A percentile compares a stretch with the other conserved stretches of the same genome.
Evolutionary conservation across 2,888 invertebrate genomes (phyloP).

Genomic region (Hoplodrina ambigua): DNA sequence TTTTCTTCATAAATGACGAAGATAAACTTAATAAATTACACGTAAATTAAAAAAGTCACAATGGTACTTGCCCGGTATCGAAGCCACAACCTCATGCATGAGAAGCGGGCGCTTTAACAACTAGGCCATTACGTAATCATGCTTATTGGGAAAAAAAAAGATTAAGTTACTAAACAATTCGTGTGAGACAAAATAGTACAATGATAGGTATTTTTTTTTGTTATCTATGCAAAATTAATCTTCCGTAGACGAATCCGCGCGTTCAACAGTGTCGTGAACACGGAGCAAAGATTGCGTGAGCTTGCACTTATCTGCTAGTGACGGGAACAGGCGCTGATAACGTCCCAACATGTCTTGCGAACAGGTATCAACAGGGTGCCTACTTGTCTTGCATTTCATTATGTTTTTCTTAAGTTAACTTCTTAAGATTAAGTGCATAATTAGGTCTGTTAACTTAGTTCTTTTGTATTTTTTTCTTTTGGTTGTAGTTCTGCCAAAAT

Average conservation of each 20-base stretch:
- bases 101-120: no score
- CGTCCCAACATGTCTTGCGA: slow-evolving; percentile 27
- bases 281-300: slow-evolving; percentile 52
- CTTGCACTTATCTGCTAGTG: slow-evolving; percentile 60
- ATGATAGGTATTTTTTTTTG: background rate
- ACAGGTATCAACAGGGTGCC: slow-evolving; percentile 43
- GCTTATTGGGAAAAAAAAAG: no score
- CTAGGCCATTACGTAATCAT: no score
- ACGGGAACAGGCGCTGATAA: slow-evolving; percentile 55
- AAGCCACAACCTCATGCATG: no score
- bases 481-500: no score
- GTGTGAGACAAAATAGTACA: background rate
- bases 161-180: no score
- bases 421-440: slow-evolving; percentile 19
- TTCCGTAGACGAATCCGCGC: slow-evolving; percentile 1
- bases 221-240: background rate
- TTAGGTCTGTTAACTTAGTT: slow-evolving; percentile 11
- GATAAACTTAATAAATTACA: no score
- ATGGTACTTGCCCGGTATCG: no score
- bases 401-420: slow-evolving; percentile 31
- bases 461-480: background rate
- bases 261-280: background rate
- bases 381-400: slow-evolving; percentile 24
- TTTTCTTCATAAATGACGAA: no score
- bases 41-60: no score